These are phyloP conservation scores for Cacatua alba DNA, from an alignment of 2,113 vertebrate genomes.

Conservation along the genomic window DNA sequence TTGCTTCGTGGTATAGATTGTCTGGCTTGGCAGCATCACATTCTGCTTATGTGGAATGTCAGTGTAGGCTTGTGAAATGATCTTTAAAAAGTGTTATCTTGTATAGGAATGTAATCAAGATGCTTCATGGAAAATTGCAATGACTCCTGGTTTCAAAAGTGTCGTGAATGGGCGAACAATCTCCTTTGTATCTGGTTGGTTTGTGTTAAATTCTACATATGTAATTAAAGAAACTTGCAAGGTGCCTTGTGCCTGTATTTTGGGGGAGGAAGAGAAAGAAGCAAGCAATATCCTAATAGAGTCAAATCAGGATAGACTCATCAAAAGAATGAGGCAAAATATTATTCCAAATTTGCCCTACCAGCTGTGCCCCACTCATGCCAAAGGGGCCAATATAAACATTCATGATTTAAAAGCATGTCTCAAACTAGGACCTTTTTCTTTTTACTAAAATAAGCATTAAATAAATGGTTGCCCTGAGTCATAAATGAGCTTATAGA, in stretches of 20 bases:
- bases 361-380: background rate
- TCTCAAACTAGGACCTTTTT: background rate
- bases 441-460: background rate
- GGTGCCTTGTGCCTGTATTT: background rate
- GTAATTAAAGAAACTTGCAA: background rate
- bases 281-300: background rate
- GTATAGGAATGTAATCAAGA: constrained; percentile 4
- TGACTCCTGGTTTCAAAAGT: background rate
- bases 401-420: background rate
- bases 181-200: background rate
- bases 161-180: background rate
- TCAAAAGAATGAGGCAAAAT: background rate
- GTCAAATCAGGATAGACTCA: background rate
- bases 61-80: constrained; percentile 44
- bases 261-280: background rate
- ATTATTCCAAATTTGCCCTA: background rate
- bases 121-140: background rate
- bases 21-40: constrained; percentile 16
- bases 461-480: background rate
- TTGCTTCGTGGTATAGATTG: background rate
- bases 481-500: background rate
- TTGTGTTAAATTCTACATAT: background rate
- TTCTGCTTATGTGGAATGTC: background rate
- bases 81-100: constrained; percentile 40
- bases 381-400: background rate